Evolutionary conservation across 1,140 invertebrate species (phyloP), one percentile per base, ranked within the genome.

Genomic region (Plutomurus gul): DNA sequence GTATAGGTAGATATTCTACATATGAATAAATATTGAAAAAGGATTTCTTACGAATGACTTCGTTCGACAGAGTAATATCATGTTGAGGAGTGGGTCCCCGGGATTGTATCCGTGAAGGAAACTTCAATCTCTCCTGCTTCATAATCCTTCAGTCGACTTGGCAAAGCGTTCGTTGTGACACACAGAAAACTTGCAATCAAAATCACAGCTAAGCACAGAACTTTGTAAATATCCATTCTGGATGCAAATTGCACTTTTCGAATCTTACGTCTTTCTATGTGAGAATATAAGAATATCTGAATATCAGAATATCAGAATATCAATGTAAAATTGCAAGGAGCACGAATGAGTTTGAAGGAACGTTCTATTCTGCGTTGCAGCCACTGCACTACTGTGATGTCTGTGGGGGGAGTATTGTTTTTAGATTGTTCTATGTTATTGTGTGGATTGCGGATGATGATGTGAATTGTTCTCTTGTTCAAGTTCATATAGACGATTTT

Each of bases 11-110:
- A n/a, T n/a, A n/a, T n/a, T n/a, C n/a, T n/a, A n/a, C n/a, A n/a
- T n/a, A n/a, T n/a, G n/a, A n/a, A n/a, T n/a, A n/a, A n/a, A n/a
- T n/a, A n/a, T n/a, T n/a, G n/a, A n/a, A n/a, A n/a, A n/a, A 39
- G 60, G 13, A 75, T n/a, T n/a, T n/a, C 77, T 79, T 79, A 79
- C 77, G 47, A 22, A 39, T 60, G 22, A 78, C 65, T 79, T 79
- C 77, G 65, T 79, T 79, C 18, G 40, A 72, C 10, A 20, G 36
- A 3, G 46, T 25, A 7, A 79, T 18, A 56, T 79, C 77, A 65
- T 79, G 46, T 1, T 74, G 46, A 6, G 77, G 77, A 18, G 77
- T 75, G 11, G 77, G 77, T 30, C 77, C 77, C 18, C 49, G 46
- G 39, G 77, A 79, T 51, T 75, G 71, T 16, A 79, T 22, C 22